Conservation (phyloP, 2,113 vertebrate genomes). For the Phylloscopus whistleri region DNA sequence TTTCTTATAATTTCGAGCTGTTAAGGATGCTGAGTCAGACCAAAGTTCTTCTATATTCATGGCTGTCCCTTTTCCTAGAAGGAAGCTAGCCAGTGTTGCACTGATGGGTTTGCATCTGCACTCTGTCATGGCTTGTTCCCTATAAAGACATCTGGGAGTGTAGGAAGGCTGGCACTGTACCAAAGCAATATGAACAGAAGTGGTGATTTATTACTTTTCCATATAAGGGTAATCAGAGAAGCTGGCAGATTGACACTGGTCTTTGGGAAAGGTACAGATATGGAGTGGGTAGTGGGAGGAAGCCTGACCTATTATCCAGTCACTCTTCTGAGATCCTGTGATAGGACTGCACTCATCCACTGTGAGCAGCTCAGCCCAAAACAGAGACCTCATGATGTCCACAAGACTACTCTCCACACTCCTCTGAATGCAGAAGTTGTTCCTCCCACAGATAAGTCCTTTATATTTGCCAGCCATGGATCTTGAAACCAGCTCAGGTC, state of each 20-base stretch:
- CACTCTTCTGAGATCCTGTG: background rate
- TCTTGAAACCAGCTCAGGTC: background rate
- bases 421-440: background rate
- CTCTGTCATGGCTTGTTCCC: background rate
- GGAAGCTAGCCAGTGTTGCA: background rate
- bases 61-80: background rate
- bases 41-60: background rate
- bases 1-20: background rate
- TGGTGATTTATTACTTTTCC: background rate
- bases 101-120: background rate
- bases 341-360: background rate
- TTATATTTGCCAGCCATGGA: background rate
- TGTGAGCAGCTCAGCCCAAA: background rate
- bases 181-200: background rate
- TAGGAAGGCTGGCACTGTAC: slow-evolving; percentile 8
- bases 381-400: background rate
- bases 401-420: background rate
- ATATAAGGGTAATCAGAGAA: background rate
- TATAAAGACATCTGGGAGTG: background rate
- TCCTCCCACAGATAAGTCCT: background rate
- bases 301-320: background rate
- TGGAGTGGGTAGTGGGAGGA: background rate
- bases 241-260: background rate
- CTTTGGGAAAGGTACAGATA: background rate
- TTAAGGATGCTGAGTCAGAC: background rate